Evolutionary conservation across 2,113 vertebrate genomes (phyloP).

Genomic region (Podarcis muralis): DNA sequence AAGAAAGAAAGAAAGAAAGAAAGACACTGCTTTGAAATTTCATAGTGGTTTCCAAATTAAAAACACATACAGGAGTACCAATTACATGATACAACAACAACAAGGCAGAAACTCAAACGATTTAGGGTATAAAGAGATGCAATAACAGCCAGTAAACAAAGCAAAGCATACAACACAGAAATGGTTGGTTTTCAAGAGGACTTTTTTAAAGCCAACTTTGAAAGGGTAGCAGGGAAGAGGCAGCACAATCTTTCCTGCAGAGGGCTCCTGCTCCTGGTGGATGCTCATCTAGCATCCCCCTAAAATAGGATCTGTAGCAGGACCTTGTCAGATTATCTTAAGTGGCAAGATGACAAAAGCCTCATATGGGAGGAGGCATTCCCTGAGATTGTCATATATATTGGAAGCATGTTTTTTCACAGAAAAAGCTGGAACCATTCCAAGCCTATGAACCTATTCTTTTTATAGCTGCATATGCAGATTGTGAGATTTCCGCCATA

Average conservation of each 20-base stretch:
- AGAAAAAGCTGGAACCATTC: neutral
- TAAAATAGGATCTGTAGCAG: neutral
- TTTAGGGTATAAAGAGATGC: neutral
- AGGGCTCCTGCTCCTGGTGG: neutral
- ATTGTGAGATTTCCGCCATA: neutral
- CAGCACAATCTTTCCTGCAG: neutral
- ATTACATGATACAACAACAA: neutral
- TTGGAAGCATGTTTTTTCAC: neutral
- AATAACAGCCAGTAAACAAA: neutral
- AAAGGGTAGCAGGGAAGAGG: neutral
- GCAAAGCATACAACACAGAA: neutral
- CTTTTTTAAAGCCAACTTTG: neutral
- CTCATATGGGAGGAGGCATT: neutral
- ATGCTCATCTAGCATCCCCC: neutral
- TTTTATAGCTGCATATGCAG: neutral
- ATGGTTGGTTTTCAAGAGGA: neutral
- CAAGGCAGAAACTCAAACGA: neutral
- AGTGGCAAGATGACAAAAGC: neutral
- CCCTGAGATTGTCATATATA: neutral
- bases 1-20: no score
- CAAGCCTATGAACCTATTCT: neutral
- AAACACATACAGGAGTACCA: neutral
- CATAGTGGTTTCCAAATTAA: neutral
- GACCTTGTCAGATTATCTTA: neutral
- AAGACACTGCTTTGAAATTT: neutral